These are phyloP conservation scores for Acronicta leporina DNA, from an alignment of 2,888 invertebrate species.

Conservation along the genomic window DNA sequence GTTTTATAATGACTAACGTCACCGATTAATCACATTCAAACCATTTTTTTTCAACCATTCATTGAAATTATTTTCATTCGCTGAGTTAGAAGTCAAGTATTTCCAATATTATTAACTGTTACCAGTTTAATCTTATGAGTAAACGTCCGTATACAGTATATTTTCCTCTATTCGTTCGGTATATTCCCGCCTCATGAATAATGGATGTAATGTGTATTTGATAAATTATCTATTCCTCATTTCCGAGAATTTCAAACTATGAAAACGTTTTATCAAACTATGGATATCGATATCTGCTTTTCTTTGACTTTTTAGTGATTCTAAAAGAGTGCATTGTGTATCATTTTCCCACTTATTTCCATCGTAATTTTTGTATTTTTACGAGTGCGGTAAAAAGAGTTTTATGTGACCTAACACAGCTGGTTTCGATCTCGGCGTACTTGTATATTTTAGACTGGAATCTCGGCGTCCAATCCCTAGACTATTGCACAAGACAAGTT, in stretches of 20 bases:
- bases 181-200: background rate
- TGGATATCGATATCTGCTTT: too few species aligned
- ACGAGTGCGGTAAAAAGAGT: constrained; percentile 43
- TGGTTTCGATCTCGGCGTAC: constrained; percentile 38
- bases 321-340: constrained; percentile 1
- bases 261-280: too few species aligned
- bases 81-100: too few species aligned
- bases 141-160: background rate
- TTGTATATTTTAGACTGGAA: constrained; percentile 52
- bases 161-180: constrained; percentile 12
- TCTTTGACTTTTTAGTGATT: too few species aligned
- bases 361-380: constrained; percentile 34
- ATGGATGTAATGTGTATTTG: constrained; percentile 1
- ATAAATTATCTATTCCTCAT: background rate
- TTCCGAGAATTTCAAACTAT: background rate
- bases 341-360: constrained; percentile 1
- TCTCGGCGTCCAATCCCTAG: constrained; percentile 43
- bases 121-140: constrained; percentile 2
- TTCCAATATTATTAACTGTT: constrained; percentile 5
- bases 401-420: constrained; percentile 44
- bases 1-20: too few species aligned
- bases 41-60: too few species aligned
- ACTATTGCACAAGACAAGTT: constrained; percentile 38
- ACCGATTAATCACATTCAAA: too few species aligned
- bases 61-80: too few species aligned